Evolutionary conservation across 1,140 invertebrate genomes (phyloP).

Genomic region (Bombus sylvicola): DNA sequence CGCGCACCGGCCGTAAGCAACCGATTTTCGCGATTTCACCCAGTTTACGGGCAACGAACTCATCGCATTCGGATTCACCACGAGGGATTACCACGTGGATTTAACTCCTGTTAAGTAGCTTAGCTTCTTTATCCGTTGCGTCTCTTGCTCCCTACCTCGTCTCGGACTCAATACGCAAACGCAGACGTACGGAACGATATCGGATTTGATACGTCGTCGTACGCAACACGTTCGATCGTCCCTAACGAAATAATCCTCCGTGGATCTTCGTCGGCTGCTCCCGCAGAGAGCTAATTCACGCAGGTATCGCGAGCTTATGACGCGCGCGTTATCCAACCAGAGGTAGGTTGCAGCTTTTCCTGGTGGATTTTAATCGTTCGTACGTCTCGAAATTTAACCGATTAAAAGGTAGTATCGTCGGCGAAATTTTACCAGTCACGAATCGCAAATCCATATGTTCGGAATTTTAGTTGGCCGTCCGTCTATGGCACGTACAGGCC

Average conservation of each 20-base stretch:
- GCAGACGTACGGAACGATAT: neutral
- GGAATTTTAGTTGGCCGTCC: too few species aligned
- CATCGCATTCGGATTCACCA: slow-evolving; percentile 50
- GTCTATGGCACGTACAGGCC: too few species aligned
- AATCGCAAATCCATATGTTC: too few species aligned
- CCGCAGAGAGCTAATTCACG: too few species aligned
- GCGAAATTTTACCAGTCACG: too few species aligned
- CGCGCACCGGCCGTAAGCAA: neutral
- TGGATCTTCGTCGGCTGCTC: too few species aligned
- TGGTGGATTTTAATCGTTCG: too few species aligned
- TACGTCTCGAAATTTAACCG: accelerated
- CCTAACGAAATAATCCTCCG: slow-evolving; percentile 6
- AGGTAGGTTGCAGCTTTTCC: too few species aligned
- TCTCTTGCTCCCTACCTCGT: too few species aligned
- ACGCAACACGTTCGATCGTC: neutral
- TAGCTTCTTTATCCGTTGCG: slow-evolving; percentile 46
- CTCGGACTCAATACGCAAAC: slow-evolving; percentile 9
- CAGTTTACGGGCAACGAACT: slow-evolving; percentile 59
- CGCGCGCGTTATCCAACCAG: too few species aligned
- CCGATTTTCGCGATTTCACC: neutral
- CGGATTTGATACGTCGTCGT: slow-evolving; percentile 4
- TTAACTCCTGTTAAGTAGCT: slow-evolving; percentile 64
- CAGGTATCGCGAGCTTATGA: too few species aligned
- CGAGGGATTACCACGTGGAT: slow-evolving; percentile 62
- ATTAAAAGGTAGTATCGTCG: too few species aligned